Base-by-base conservation (phyloP, 2,113 vertebrate genomes). In the Chloropsis hardwickii region DNA sequence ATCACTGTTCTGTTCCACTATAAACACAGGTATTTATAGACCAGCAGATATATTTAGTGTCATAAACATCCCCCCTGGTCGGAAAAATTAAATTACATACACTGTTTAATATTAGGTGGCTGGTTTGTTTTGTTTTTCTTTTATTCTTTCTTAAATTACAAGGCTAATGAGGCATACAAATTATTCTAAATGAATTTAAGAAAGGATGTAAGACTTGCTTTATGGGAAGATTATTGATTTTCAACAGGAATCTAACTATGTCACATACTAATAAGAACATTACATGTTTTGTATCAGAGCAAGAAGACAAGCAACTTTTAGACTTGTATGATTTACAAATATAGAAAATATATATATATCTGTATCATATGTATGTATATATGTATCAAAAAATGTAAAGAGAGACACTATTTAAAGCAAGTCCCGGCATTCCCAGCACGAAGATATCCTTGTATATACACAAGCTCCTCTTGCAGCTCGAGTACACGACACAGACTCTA, bases 121-220 rank as follows among this genome's bases (percentile, higher is more conserved):
- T 90, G 42, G 82, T 93, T 94, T 88, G 78, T 89, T 95, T 96
- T 86, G 74, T 94, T 93, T 92, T 90, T 90, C 78, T 95, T 93
- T 92, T 93, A 71, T 96, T 94, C 91, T 95, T 94, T 90, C 76
- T 84, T 94, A 96, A 97, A 97, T 97, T 96, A 95, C 67, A 70
- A 92, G 85, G 74, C 86, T 95, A 96, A 97, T 84, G 92, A 96
- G 93, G 92, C 74, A 96, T 73, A 95, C 44, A 91, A 97, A 95
- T 92, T 42, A 84, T 94, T 96, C 81, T 96, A 97, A 96, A 96
- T 77, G 16, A 95, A 94, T 95, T 97, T 97, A 96, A 79, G 91
- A 94, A 95, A 96, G 95, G 86, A 95, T 96, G 86, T 86, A 97
- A 96, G 95, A 88, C 74, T 95, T 91, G 65, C 44, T 94, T 96